Percentiles rank a stretch among this genome's conserved stretches.
These are phyloP conservation scores for Myodes glareolus DNA, from an alignment of 2,113 vertebrate genomes.

Conservation along the genomic window DNA sequence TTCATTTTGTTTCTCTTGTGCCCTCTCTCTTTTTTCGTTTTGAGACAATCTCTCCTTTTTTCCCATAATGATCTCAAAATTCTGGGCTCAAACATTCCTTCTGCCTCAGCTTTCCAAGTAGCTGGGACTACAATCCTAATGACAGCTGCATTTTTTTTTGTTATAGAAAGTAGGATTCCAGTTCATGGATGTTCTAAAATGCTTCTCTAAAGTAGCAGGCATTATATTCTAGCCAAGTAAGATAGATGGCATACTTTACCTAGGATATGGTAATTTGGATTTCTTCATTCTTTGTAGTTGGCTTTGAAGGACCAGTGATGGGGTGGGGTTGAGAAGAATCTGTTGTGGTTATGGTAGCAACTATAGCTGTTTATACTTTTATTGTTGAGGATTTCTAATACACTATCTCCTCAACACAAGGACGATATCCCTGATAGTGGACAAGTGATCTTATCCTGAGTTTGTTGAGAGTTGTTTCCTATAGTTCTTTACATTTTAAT, in stretches of 20 bases:
- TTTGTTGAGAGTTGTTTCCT: constrained; percentile 37
- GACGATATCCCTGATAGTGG: neutral
- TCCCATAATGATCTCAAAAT: neutral
- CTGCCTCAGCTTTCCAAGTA: neutral
- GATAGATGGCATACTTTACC: neutral
- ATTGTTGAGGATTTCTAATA: constrained; percentile 47
- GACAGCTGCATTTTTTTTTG: neutral
- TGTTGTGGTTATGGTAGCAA: neutral
- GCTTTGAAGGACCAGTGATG: constrained; percentile 1
- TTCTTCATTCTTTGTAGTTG: constrained; percentile 40
- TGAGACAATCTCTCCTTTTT: neutral
- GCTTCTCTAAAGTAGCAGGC: constrained; percentile 23
- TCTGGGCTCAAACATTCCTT: neutral
- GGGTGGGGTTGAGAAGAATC: neutral
- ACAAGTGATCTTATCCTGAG: constrained; percentile 19
- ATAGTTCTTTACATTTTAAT: constrained; percentile 24
- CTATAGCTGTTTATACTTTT: constrained; percentile 42
- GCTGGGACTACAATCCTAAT: neutral
- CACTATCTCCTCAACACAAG: neutral
- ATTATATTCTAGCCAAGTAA: constrained; percentile 34
- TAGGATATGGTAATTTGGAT: neutral
- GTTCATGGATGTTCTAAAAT: constrained; percentile 48
- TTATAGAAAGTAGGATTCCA: constrained; percentile 14
- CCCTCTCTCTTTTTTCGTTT: neutral
- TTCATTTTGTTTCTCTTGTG: constrained; percentile 29